Percentiles rank a stretch among this genome's conserved stretches.
Evolutionary conservation across 2,888 invertebrate species (phyloP).

Genomic region (Lingula anatina): DNA sequence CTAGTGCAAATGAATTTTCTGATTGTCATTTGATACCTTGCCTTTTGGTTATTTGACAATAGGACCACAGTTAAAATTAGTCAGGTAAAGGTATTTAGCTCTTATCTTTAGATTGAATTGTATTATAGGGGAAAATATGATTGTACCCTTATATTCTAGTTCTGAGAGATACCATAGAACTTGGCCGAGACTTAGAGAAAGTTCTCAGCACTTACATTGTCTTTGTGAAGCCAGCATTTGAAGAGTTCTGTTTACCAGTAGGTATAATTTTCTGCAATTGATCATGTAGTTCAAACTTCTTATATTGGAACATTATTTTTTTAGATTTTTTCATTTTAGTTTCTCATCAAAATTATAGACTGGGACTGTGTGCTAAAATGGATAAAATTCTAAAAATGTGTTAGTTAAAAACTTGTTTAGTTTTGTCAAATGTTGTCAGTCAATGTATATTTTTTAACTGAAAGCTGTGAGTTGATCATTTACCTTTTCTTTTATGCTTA

Average conservation of each 20-base stretch:
- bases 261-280: constrained; percentile 47
- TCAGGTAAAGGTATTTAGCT: too few relatives aligned
- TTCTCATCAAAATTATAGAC: too few relatives aligned
- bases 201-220: constrained; percentile 95
- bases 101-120: too few relatives aligned
- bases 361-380: not conserved
- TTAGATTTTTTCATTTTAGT: too few relatives aligned
- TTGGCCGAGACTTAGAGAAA: constrained; percentile 88
- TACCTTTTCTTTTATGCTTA: not conserved
- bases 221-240: constrained; percentile 99
- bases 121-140: too few relatives aligned
- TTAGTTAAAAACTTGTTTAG: not conserved
- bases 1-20: too few relatives aligned
- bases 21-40: too few relatives aligned
- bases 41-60: too few relatives aligned
- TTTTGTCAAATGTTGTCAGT: not conserved
- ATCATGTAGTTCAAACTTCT: too few relatives aligned
- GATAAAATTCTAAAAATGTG: not conserved
- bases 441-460: not conserved
- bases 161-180: constrained; percentile 89
- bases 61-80: too few relatives aligned
- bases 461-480: not conserved
- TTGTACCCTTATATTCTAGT: constrained; percentile 68
- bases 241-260: constrained; percentile 96
- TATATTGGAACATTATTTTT: too few relatives aligned